These are phyloP conservation scores for Melanotus villosus DNA, from an alignment of 2,888 invertebrate species.

Conservation along the genomic window DNA sequence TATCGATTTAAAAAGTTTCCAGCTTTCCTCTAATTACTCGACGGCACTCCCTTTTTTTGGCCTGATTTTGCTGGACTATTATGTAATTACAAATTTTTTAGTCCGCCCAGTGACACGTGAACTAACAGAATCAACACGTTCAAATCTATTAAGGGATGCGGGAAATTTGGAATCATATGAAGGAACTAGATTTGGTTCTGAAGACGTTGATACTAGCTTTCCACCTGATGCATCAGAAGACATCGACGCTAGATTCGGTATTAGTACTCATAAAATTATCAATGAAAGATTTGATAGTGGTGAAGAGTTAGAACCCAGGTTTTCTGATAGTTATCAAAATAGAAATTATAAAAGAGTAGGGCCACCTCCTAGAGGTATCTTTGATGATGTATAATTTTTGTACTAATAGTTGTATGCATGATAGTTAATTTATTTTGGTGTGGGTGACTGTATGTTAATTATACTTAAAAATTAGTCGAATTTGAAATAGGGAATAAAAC, in stretches of 20 bases:
- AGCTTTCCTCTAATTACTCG: too few species aligned
- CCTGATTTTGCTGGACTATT: too few species aligned
- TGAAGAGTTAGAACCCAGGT: slow-evolving; percentile 63
- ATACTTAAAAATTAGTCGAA: too few species aligned
- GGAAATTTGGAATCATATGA: slow-evolving; percentile 81
- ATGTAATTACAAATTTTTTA: slow-evolving; percentile 51
- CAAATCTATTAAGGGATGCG: slow-evolving; percentile 84
- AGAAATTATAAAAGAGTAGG: slow-evolving; percentile 71
- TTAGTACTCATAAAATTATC: slow-evolving; percentile 73
- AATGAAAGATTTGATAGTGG: slow-evolving; percentile 60
- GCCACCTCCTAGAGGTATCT: slow-evolving; percentile 83
- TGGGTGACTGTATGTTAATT: background rate
- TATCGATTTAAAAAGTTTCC: too few species aligned
- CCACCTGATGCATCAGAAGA: slow-evolving; percentile 64
- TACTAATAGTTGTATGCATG: slow-evolving; percentile 5
- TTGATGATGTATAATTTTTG: slow-evolving; percentile 78
- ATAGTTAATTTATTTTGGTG: slow-evolving; percentile 3
- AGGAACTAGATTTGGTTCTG: slow-evolving; percentile 64
- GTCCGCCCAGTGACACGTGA: slow-evolving; percentile 71
- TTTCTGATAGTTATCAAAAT: slow-evolving; percentile 65
- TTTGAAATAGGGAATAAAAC: background rate
- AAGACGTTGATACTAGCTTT: slow-evolving; percentile 64
- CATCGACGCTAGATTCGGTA: slow-evolving; percentile 77
- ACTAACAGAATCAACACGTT: slow-evolving; percentile 80
- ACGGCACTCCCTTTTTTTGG: too few species aligned